phyloP scores from a whole-genome alignment of 2,113 vertebrate species.

The Micronycteris hirsuta region DNA sequence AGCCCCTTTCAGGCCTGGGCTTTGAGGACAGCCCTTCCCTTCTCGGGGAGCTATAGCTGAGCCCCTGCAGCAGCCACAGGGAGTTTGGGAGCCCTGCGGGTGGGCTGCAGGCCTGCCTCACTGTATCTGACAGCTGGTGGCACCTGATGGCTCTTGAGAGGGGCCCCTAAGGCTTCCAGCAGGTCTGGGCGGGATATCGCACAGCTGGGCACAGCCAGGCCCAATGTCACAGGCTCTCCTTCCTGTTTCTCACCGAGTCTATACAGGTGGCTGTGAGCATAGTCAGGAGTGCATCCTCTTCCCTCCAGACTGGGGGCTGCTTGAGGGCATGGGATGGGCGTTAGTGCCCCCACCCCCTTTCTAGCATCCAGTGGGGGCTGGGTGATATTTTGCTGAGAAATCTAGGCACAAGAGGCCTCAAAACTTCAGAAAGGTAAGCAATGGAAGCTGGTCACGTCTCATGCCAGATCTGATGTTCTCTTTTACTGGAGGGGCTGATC shows the following conservation, averaged over 20 bases:
- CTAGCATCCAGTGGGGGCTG: not conserved
- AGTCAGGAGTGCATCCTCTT: not conserved
- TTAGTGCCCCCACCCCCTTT: not conserved
- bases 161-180: not conserved
- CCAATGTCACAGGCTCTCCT: not conserved
- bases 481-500: not conserved
- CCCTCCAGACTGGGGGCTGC: not conserved
- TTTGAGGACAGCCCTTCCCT: not conserved
- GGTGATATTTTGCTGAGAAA: not conserved
- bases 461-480: not conserved
- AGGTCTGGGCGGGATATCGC: not conserved
- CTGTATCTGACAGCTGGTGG: not conserved
- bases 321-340: not conserved
- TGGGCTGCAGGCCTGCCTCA: not conserved
- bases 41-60: not conserved
- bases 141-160: not conserved
- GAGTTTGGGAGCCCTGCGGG: not conserved
- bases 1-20: not conserved
- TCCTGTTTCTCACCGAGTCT: not conserved
- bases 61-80: fast-evolving
- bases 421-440: not conserved
- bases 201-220: not conserved
- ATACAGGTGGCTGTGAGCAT: fast-evolving
- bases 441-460: not conserved
- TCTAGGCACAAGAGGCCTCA: not conserved